Percentiles rank a stretch among this genome's conserved stretches.
Conservation (phyloP, 2,888 invertebrate species). For the Allolobophora icterica region DNA sequence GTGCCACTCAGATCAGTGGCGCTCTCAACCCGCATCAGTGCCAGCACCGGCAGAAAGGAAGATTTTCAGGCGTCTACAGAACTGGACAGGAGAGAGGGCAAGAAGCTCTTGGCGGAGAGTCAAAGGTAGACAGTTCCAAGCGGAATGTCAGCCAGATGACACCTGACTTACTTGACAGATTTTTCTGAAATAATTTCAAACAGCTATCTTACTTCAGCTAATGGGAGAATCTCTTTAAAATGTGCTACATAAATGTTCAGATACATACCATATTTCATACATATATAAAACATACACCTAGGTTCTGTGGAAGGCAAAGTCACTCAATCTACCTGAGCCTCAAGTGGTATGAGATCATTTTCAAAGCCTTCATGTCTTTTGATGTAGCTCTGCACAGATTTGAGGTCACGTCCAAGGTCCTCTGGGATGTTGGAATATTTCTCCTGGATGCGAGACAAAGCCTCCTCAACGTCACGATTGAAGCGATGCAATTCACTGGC, state of each 20-base stretch:
- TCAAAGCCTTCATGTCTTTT: constrained; percentile 90
- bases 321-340: constrained; percentile 77
- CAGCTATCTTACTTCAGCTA: constrained; percentile 75
- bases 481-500: constrained; percentile 97
- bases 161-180: not conserved
- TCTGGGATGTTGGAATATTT: constrained; percentile 85
- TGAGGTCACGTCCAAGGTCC: constrained; percentile 79
- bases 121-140: no score
- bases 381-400: constrained; percentile 81
- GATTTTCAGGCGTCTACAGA: no score
- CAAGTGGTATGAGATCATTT: constrained; percentile 88
- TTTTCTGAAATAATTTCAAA: constrained; percentile 90
- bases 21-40: no score
- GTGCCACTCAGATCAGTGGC: no score
- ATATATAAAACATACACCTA: not conserved
- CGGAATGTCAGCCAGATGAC: no score
- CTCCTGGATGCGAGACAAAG: constrained; percentile 84
- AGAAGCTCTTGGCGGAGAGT: no score
- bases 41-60: no score
- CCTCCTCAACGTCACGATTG: constrained; percentile 92
- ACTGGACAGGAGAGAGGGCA: no score
- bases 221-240: no score
- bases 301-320: not conserved
- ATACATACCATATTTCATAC: not conserved
- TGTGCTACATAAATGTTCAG: no score